Evolutionary conservation across 2,888 invertebrate species (phyloP).

Genomic region (Pemphredon lugubris): DNA sequence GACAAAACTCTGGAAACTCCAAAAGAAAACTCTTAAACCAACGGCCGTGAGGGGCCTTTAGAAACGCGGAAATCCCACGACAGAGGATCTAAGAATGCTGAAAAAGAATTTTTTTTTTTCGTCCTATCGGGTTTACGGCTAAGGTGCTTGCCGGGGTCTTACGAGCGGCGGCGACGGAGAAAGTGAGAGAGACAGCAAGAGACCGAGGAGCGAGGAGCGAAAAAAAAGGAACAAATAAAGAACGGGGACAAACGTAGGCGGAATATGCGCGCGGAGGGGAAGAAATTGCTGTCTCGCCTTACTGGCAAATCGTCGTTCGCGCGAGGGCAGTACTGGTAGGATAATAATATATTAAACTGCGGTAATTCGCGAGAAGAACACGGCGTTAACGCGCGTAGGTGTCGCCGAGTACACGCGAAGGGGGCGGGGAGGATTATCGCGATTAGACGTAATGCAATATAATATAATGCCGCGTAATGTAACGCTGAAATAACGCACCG

Average conservation of each 20-base stretch:
- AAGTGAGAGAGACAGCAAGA: background rate
- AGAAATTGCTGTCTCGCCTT: slow-evolving; percentile 39
- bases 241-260: slow-evolving; percentile 17
- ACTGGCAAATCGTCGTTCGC: slow-evolving; percentile 10
- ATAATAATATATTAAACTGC: slow-evolving; percentile 30
- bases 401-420: slow-evolving; percentile 4
- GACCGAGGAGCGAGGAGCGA: background rate
- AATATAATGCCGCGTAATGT: slow-evolving; percentile 1
- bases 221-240: background rate
- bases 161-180: background rate
- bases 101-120: slow-evolving; percentile 13
- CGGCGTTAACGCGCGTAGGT: slow-evolving; percentile 17
- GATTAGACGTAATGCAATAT: slow-evolving; percentile 29
- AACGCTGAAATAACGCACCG: background rate
- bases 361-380: slow-evolving; percentile 5
- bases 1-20: slow-evolving; percentile 10
- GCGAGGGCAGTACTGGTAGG: slow-evolving; percentile 4
- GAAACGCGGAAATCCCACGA: slow-evolving; percentile 24
- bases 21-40: slow-evolving; percentile 9
- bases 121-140: slow-evolving; percentile 2
- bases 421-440: slow-evolving; percentile 3
- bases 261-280: slow-evolving; percentile 14
- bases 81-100: slow-evolving; percentile 9
- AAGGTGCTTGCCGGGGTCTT: background rate
- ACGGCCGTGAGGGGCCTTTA: slow-evolving; percentile 7